A percentile compares a stretch with the other conserved stretches of the same genome.
Conservation (phyloP, 2,888 invertebrate species). For the Heliconius aoede region DNA sequence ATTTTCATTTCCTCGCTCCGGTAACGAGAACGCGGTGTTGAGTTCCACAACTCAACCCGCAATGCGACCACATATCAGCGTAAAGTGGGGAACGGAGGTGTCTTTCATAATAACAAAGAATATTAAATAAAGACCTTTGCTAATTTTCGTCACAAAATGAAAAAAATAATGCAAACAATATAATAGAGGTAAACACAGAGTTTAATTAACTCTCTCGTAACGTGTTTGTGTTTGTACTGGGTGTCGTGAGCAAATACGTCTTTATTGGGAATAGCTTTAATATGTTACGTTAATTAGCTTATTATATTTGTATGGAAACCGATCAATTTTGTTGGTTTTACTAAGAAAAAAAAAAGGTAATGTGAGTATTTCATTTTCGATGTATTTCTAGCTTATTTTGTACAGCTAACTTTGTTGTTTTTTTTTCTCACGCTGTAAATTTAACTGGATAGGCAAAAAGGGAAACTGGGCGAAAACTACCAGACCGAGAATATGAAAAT, state of each 20-base stretch:
- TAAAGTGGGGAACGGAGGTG: background rate
- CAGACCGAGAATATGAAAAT: no score
- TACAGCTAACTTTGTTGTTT: background rate
- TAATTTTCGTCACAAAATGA: background rate
- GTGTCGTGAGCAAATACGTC: background rate
- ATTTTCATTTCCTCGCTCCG: no score
- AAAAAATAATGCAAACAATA: slow-evolving; percentile 7
- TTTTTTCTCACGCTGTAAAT: background rate
- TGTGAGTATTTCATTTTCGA: background rate
- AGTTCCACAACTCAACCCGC: background rate
- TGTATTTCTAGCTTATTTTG: no score
- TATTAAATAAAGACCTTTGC: background rate
- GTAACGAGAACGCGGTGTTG: background rate
- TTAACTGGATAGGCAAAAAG: background rate
- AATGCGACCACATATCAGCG: background rate
- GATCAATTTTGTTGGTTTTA: background rate
- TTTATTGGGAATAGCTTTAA: slow-evolving; percentile 3
- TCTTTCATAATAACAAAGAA: background rate
- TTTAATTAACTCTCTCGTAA: background rate
- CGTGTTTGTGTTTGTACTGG: slow-evolving; percentile 5
- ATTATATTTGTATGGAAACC: background rate
- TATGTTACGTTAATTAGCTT: background rate
- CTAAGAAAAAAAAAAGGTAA: background rate
- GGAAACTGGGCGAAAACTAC: no score
- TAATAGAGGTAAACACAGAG: slow-evolving; percentile 9